Percentiles rank a stretch among this genome's conserved stretches.
These are phyloP conservation scores for Ictalurus furcatus DNA, from an alignment of 2,113 vertebrate genomes.

Conservation along the genomic window DNA sequence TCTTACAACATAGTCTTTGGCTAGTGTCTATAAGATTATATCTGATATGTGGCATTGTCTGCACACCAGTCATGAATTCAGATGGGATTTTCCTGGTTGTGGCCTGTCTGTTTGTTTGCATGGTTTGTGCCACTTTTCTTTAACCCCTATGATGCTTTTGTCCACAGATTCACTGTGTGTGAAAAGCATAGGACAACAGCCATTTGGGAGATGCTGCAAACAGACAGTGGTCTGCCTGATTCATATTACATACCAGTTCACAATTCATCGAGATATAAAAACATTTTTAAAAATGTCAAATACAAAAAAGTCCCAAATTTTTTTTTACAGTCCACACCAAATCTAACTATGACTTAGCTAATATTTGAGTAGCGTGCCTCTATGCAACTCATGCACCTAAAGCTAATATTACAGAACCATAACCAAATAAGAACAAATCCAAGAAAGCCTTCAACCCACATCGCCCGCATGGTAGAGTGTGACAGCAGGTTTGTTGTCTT, in stretches of 20 bases:
- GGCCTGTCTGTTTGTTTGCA: neutral
- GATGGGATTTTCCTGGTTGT: neutral
- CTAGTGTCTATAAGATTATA: neutral
- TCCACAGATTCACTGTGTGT: neutral
- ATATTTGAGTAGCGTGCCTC: neutral
- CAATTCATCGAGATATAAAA: neutral
- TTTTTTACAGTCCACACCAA: neutral
- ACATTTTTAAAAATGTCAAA: neutral
- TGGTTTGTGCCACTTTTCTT: neutral
- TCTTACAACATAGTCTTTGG: neutral
- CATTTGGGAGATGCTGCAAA: neutral
- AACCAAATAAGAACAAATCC: conserved; percentile 19
- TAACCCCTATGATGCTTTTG: neutral
- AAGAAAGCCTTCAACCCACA: conserved; percentile 11
- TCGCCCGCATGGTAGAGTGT: neutral
- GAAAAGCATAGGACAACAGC: neutral
- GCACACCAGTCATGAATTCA: neutral
- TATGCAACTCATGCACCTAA: neutral
- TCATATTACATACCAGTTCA: neutral
- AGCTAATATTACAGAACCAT: neutral
- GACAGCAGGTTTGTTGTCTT: neutral
- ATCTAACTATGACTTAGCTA: neutral
- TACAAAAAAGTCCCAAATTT: neutral
- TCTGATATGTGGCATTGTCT: neutral
- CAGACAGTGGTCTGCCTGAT: neutral